Evolutionary conservation across 2,113 vertebrate genomes (phyloP).

Genomic region (Phycodurus eques): DNA sequence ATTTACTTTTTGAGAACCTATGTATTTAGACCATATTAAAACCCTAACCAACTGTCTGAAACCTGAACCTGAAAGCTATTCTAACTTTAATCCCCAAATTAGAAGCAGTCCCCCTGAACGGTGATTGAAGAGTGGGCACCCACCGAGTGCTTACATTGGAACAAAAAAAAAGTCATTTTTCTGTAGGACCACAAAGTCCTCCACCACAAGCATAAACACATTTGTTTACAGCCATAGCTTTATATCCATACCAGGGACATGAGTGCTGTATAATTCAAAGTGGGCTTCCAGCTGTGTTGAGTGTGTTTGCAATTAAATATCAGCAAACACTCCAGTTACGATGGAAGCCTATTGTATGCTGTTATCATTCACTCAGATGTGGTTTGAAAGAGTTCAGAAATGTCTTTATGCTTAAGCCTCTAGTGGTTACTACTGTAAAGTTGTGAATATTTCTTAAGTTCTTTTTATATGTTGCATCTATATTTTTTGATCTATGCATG

Average conservation of each 20-base stretch:
- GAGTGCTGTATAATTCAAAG: slow-evolving; percentile 45
- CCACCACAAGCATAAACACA: slow-evolving; percentile 10
- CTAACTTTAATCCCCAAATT: slow-evolving; percentile 4
- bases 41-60: slow-evolving; percentile 12
- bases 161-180: neutral
- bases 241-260: slow-evolving; percentile 34
- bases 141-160: neutral
- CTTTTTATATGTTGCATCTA: neutral
- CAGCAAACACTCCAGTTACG: slow-evolving; percentile 54
- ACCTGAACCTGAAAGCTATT: slow-evolving; percentile 1
- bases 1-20: neutral
- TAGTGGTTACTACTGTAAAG: slow-evolving; percentile 33
- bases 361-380: slow-evolving; percentile 42
- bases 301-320: slow-evolving; percentile 66
- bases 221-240: slow-evolving; percentile 13
- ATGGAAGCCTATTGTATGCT: slow-evolving; percentile 36
- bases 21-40: neutral
- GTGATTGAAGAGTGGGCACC: neutral
- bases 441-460: neutral
- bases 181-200: neutral
- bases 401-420: slow-evolving; percentile 51
- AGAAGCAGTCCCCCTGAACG: neutral
- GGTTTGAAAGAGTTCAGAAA: slow-evolving; percentile 52
- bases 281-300: slow-evolving; percentile 45
- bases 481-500: neutral